Percentiles rank a stretch among this genome's conserved stretches.
Evolutionary conservation across 2,888 invertebrate genomes (phyloP).

Genomic region (Bellardia bayeri): DNA sequence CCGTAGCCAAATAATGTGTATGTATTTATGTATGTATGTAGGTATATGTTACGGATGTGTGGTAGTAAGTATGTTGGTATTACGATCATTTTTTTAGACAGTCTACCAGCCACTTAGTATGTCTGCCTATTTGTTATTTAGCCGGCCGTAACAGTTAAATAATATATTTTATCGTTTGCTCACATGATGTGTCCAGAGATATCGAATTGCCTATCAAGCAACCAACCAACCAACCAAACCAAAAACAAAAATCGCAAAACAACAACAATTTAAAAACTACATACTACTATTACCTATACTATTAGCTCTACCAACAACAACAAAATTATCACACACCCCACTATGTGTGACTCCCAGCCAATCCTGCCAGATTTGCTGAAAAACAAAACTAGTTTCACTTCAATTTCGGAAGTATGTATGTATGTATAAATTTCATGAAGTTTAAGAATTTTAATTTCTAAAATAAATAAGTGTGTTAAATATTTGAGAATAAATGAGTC

Average conservation of each 20-base stretch:
- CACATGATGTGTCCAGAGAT: constrained; percentile 75
- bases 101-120: constrained; percentile 4
- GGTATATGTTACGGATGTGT: background rate
- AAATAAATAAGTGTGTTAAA: too few species aligned
- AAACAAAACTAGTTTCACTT: too few species aligned
- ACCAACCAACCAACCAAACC: constrained; percentile 33
- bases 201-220: constrained; percentile 65
- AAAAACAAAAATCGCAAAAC: constrained; percentile 7
- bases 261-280: background rate
- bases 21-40: background rate
- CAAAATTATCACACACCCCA: constrained; percentile 40
- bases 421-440: too few species aligned
- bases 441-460: too few species aligned
- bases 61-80: background rate
- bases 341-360: background rate
- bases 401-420: too few species aligned
- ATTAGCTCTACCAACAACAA: constrained; percentile 8
- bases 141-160: constrained; percentile 27
- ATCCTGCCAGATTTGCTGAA: too few species aligned
- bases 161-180: constrained; percentile 68
- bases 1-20: background rate
- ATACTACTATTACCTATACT: constrained; percentile 16
- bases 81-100: background rate
- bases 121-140: constrained; percentile 10
- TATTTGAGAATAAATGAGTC: too few species aligned